phyloP scores from a whole-genome alignment of 2,113 vertebrate species.

The Phalacrocorax carbo region DNA sequence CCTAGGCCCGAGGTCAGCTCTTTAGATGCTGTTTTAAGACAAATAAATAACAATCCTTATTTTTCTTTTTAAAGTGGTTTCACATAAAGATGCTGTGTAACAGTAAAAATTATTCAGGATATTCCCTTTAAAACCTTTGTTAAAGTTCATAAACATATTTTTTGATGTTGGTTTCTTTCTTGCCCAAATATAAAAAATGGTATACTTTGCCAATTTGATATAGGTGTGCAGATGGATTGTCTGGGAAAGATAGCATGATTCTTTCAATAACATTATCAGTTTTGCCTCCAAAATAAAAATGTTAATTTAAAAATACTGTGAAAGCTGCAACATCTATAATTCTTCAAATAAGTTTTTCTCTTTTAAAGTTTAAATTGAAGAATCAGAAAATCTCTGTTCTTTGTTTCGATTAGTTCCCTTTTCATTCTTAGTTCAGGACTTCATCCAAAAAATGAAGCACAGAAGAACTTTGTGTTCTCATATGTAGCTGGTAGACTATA shows the following conservation, averaged over 20 bases:
- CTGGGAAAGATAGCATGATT: not conserved
- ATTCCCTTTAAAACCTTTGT: not conserved
- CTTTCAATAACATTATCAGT: not conserved
- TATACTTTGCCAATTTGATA: not conserved
- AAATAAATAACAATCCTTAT: not conserved
- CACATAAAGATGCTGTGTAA: not conserved
- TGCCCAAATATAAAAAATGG: not conserved
- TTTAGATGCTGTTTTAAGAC: not conserved
- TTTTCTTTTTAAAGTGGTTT: not conserved
- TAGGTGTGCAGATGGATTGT: not conserved
- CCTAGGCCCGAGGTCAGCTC: not conserved
- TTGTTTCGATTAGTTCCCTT: not conserved
- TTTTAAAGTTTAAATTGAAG: not conserved
- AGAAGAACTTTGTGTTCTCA: not conserved
- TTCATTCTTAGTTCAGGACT: not conserved
- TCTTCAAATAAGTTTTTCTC: not conserved
- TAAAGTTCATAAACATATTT: not conserved
- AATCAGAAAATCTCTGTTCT: not conserved
- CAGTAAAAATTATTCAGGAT: not conserved
- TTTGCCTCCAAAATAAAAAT: not conserved
- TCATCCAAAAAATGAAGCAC: not conserved
- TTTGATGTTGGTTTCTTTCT: not conserved
- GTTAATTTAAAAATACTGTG: not conserved
- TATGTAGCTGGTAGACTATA: not conserved
- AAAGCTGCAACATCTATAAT: not conserved